These are phyloP conservation scores for Ptychochromis oligacanthus DNA, from an alignment of 2,113 vertebrate genomes.

Conservation along the genomic window DNA sequence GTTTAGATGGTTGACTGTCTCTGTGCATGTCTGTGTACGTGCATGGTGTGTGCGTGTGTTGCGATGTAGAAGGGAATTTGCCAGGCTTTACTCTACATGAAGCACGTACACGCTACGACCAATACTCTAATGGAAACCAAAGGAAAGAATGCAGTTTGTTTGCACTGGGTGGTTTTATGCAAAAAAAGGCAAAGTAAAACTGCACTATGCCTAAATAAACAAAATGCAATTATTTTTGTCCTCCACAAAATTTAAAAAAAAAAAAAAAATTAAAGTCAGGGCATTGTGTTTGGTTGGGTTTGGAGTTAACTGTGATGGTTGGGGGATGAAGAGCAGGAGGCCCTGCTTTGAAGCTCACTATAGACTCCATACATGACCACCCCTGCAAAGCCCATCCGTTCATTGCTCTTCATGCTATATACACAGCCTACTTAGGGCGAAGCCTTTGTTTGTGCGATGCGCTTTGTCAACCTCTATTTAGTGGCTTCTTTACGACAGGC, in stretches of 20 bases:
- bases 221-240: not conserved
- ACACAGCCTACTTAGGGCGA: slow-evolving; percentile 76
- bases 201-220: not conserved
- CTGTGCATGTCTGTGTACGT: slow-evolving; percentile 35
- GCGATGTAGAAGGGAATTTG: slow-evolving; percentile 65
- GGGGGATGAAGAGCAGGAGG: slow-evolving; percentile 55
- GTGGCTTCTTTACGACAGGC: slow-evolving; percentile 75
- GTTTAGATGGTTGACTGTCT: slow-evolving; percentile 69
- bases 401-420: slow-evolving; percentile 65
- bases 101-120: slow-evolving; percentile 60
- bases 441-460: slow-evolving; percentile 72
- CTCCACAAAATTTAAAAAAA: not conserved
- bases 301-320: slow-evolving; percentile 33
- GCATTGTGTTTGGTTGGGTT: slow-evolving; percentile 20
- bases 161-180: not conserved
- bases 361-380: slow-evolving; percentile 75
- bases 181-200: not conserved
- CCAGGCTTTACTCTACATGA: slow-evolving; percentile 53
- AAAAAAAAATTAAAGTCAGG: not conserved
- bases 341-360: slow-evolving; percentile 74
- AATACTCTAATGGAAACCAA: slow-evolving; percentile 12
- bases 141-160: not conserved
- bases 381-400: slow-evolving; percentile 65
- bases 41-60: slow-evolving; percentile 45
- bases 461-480: slow-evolving; percentile 82